These are phyloP conservation scores for Leptonema lineaticorne DNA, from an alignment of 1,140 invertebrate genomes.

Conservation along the genomic window DNA sequence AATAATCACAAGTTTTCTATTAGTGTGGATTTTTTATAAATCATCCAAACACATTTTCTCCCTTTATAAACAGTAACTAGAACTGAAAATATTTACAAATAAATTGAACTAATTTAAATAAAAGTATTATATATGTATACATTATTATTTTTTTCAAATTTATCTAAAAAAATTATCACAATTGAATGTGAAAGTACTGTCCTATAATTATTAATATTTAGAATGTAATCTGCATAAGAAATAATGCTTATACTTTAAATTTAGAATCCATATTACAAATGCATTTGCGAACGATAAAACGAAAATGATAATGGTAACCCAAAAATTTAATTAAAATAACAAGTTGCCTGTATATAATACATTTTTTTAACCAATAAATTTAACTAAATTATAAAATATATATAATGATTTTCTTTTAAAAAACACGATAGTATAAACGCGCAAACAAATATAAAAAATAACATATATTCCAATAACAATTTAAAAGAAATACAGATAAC, in stretches of 20 bases:
- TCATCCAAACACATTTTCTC: too few relatives aligned
- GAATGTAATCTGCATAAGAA: constrained; percentile 26
- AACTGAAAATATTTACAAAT: constrained; percentile 5
- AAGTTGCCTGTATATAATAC: too few relatives aligned
- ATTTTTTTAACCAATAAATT: too few relatives aligned
- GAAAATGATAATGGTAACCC: constrained; percentile 14
- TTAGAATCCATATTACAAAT: constrained; percentile 6
- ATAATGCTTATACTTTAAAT: constrained; percentile 9
- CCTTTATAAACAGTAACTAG: too few relatives aligned
- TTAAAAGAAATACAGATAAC: too few relatives aligned
- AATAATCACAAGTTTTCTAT: too few relatives aligned
- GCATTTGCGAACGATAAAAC: neutral
- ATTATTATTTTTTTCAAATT: neutral
- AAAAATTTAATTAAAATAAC: neutral
- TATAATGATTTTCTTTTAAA: too few relatives aligned
- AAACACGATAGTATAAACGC: too few relatives aligned
- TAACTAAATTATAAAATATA: too few relatives aligned
- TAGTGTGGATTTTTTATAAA: too few relatives aligned
- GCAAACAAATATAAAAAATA: too few relatives aligned
- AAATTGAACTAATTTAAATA: constrained; percentile 7
- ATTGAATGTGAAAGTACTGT: neutral
- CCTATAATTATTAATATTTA: constrained; percentile 27
- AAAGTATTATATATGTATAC: neutral
- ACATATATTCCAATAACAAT: too few relatives aligned
- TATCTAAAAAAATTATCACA: constrained; percentile 4